These are phyloP conservation scores for Phoxinus phoxinus DNA, from an alignment of 2,113 vertebrate genomes.

Conservation along the genomic window DNA sequence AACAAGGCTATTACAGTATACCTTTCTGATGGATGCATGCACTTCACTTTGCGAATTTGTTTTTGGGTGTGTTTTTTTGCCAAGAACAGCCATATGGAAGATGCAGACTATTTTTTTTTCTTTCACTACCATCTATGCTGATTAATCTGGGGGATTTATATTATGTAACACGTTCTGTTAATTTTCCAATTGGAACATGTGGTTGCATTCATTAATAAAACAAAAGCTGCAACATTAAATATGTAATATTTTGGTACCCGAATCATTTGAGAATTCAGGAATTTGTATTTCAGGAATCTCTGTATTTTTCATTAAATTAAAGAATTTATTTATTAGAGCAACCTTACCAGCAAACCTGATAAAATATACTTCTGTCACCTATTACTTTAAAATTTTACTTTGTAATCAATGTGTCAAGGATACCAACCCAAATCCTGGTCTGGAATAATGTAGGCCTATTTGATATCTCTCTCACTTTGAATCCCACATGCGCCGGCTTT, in stretches of 20 bases:
- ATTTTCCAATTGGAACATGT: not conserved
- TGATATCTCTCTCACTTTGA: conserved; percentile 37
- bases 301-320: not conserved
- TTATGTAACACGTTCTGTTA: not conserved
- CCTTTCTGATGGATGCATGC: conserved; percentile 57
- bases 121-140: conserved; percentile 1
- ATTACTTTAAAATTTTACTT: conserved; percentile 53
- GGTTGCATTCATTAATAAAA: conserved; percentile 9
- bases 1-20: conserved; percentile 57
- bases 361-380: conserved; percentile 10
- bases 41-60: conserved; percentile 3
- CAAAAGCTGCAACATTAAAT: not conserved
- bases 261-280: conserved; percentile 6
- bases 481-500: conserved; percentile 25
- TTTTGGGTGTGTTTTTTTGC: not conserved
- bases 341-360: not conserved
- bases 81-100: conserved; percentile 10
- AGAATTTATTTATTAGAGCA: not conserved
- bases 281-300: no score
- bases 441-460: conserved; percentile 37
- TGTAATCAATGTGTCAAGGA: conserved; percentile 51
- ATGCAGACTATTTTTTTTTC: not conserved
- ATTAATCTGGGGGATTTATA: not conserved
- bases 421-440: conserved; percentile 42
- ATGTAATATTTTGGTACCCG: conserved; percentile 6